These are phyloP conservation scores for Australoheros facetus DNA, from an alignment of 2,797 vertebrate genomes.

Conservation along the genomic window DNA sequence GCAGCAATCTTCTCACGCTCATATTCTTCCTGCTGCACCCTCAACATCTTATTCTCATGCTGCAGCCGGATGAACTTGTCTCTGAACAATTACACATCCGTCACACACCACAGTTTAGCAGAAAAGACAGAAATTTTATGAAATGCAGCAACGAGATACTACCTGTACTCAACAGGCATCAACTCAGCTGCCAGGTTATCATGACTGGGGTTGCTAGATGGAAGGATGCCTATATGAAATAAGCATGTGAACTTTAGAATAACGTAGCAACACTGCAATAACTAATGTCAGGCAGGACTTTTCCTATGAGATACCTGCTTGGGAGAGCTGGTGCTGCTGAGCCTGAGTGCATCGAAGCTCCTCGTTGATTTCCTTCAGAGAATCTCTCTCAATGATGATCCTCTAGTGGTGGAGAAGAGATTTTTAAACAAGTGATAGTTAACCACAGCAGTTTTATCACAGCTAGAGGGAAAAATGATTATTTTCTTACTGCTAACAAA, in stretches of 20 bases:
- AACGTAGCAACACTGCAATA: no score
- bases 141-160: neutral
- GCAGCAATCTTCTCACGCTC: slow-evolving; percentile 87
- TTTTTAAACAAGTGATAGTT: neutral
- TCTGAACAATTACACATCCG: slow-evolving; percentile 66
- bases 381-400: slow-evolving; percentile 91
- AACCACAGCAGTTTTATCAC: neutral
- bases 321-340: slow-evolving; percentile 91
- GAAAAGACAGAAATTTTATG: neutral
- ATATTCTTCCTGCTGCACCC: slow-evolving; percentile 90
- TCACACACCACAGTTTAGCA: neutral
- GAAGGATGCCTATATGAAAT: slow-evolving; percentile 72
- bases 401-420: slow-evolving; percentile 76
- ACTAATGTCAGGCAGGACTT: neutral
- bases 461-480: neutral
- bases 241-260: neutral
- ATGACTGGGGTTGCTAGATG: slow-evolving; percentile 82
- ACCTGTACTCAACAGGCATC: slow-evolving; percentile 94
- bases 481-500: neutral
- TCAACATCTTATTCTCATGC: slow-evolving; percentile 98
- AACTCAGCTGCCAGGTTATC: slow-evolving; percentile 96
- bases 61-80: slow-evolving; percentile 95
- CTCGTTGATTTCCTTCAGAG: slow-evolving; percentile 95
- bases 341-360: slow-evolving; percentile 93
- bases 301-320: slow-evolving; percentile 83